A percentile compares a stretch with the other conserved stretches of the same genome.
phyloP scores from a whole-genome alignment of 1,140 invertebrate species.

The Hylyphantes graminicola region DNA sequence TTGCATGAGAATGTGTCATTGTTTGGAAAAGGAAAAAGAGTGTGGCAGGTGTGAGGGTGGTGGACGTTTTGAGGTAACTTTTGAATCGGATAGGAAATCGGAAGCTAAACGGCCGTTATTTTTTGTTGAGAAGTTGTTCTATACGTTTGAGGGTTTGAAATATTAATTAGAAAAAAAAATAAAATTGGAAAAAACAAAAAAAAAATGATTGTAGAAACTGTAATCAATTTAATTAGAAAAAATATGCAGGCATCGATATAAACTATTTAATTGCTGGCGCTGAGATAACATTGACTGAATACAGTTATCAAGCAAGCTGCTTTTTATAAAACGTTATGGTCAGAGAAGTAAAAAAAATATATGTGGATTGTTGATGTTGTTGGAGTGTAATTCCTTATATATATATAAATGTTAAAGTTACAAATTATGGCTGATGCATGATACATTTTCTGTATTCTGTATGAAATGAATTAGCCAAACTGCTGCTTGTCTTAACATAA shows the following conservation, averaged over 20 bases:
- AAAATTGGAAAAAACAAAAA: not conserved
- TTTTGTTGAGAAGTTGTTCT: constrained; percentile 2
- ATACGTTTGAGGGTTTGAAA: not conserved
- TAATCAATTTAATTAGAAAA: not conserved
- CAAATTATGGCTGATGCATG: no score
- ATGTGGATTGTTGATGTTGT: no score
- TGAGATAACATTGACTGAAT: not conserved
- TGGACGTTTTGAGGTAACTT: not conserved
- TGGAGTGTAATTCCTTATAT: no score
- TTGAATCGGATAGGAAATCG: not conserved
- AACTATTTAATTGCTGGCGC: not conserved
- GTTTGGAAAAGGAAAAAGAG: not conserved
- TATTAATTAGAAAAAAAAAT: not conserved
- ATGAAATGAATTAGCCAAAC: no score
- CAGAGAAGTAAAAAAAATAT: no score
- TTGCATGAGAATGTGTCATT: not conserved
- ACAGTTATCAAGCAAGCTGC: no score
- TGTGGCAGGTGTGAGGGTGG: not conserved
- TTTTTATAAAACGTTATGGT: no score
- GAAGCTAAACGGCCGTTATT: not conserved
- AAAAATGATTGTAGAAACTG: not conserved
- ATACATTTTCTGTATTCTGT: no score
- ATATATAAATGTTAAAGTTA: no score
- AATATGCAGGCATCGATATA: not conserved
- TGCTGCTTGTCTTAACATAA: no score